These are phyloP conservation scores for Plemyria rubiginata DNA, from an alignment of 2,888 invertebrate genomes.

Conservation along the genomic window DNA sequence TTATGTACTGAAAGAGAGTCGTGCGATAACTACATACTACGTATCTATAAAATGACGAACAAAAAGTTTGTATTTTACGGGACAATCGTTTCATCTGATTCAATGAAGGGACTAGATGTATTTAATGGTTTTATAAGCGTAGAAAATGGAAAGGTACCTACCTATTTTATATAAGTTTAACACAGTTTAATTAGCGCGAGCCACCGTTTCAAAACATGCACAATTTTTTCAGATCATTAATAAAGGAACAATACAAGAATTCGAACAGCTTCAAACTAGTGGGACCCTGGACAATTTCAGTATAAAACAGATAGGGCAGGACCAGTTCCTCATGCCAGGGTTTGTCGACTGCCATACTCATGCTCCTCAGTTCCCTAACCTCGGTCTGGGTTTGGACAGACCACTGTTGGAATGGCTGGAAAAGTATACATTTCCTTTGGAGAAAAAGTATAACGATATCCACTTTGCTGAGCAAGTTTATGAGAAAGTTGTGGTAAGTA, in stretches of 20 bases:
- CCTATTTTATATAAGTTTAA: too few species aligned
- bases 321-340: conserved; percentile 93
- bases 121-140: conserved; percentile 84
- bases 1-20: not conserved
- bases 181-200: too few species aligned
- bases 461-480: conserved; percentile 90
- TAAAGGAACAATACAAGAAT: conserved; percentile 57
- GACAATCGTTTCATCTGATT: conserved; percentile 57
- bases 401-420: conserved; percentile 93
- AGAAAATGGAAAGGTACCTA: conserved; percentile 84
- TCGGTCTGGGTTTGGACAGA: conserved; percentile 92
- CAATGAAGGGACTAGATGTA: conserved; percentile 56
- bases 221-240: conserved; percentile 58
- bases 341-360: conserved; percentile 96
- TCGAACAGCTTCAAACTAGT: conserved; percentile 43
- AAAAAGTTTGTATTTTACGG: conserved; percentile 63
- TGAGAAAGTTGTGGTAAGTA: conserved; percentile 91
- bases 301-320: conserved; percentile 51
- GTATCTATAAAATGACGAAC: conserved; percentile 57
- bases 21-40: not conserved
- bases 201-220: not conserved
- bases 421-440: conserved; percentile 93
- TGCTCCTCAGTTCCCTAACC: conserved; percentile 94
- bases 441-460: conserved; percentile 88
- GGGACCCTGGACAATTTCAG: conserved; percentile 50